Evolutionary conservation across 2,888 invertebrate genomes (phyloP).

Genomic region (Pyralis farinalis): DNA sequence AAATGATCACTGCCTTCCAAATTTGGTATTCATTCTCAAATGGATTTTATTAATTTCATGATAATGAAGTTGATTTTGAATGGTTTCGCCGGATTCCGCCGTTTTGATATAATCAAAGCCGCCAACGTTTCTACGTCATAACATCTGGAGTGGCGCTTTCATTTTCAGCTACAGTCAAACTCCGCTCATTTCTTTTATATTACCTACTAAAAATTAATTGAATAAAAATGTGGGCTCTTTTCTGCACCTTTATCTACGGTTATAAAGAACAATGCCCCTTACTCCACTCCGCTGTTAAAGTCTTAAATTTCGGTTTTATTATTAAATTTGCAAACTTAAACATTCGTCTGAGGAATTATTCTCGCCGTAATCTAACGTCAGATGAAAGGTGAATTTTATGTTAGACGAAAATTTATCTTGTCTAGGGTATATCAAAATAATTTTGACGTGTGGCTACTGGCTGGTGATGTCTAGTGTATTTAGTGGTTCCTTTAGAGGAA

Average conservation of each 20-base stretch:
- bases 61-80: too few relatives aligned
- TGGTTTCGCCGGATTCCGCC: too few relatives aligned
- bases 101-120: neutral
- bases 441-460: too few relatives aligned
- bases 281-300: neutral
- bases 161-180: conserved; percentile 9
- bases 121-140: neutral
- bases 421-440: too few relatives aligned
- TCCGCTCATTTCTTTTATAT: conserved; percentile 8
- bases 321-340: neutral
- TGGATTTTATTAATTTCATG: too few relatives aligned
- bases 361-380: neutral
- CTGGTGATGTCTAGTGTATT: too few relatives aligned
- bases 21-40: too few relatives aligned
- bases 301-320: conserved; percentile 1
- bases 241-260: conserved; percentile 6
- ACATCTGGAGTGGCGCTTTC: conserved; percentile 1
- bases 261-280: conserved; percentile 6
- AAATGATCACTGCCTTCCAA: too few relatives aligned
- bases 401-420: too few relatives aligned
- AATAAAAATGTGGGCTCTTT: conserved; percentile 8
- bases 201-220: conserved; percentile 7
- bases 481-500: too few relatives aligned
- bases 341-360: neutral
- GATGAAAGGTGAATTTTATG: too few relatives aligned